Conservation (phyloP, 2,797 vertebrate species). For the Thalassophryne amazonica region DNA sequence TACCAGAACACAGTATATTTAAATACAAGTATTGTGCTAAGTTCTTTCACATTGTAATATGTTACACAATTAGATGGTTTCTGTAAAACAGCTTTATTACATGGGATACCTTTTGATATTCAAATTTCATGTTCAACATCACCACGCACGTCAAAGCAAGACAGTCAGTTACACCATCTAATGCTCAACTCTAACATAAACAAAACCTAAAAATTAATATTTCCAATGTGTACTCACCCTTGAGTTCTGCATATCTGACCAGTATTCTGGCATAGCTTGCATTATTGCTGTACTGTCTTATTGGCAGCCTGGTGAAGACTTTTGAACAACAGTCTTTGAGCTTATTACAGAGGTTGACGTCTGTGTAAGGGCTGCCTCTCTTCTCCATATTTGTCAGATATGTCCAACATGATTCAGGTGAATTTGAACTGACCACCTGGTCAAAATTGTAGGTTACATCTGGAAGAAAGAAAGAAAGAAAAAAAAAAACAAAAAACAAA, state of each 20-base stretch:
- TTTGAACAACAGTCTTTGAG: conserved; percentile 89
- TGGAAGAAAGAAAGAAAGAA: conserved; percentile 41
- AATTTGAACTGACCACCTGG: conserved; percentile 83
- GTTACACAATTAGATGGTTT: too few species aligned
- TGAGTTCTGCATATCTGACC: conserved; percentile 92
- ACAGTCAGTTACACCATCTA: too few species aligned
- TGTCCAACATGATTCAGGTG: conserved; percentile 86
- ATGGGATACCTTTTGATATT: too few species aligned
- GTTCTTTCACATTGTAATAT: too few species aligned
- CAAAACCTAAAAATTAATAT: too few species aligned
- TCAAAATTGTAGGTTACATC: conserved; percentile 87
- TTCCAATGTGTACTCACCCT: conserved; percentile 76
- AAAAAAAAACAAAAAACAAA: not conserved
- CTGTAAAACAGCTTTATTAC: too few species aligned
- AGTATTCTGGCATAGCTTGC: conserved; percentile 90
- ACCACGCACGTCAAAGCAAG: too few species aligned
- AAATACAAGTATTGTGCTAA: too few species aligned
- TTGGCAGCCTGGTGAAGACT: conserved; percentile 83
- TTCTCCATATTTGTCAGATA: conserved; percentile 88
- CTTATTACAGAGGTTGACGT: conserved; percentile 80
- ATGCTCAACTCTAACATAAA: too few species aligned
- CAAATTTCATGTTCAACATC: too few species aligned
- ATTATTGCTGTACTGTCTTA: conserved; percentile 86
- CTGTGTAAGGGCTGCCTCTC: conserved; percentile 80
- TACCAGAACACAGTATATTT: too few species aligned